phyloP scores from a whole-genome alignment of 1,140 invertebrate species.

The Bombus terrestris region DNA sequence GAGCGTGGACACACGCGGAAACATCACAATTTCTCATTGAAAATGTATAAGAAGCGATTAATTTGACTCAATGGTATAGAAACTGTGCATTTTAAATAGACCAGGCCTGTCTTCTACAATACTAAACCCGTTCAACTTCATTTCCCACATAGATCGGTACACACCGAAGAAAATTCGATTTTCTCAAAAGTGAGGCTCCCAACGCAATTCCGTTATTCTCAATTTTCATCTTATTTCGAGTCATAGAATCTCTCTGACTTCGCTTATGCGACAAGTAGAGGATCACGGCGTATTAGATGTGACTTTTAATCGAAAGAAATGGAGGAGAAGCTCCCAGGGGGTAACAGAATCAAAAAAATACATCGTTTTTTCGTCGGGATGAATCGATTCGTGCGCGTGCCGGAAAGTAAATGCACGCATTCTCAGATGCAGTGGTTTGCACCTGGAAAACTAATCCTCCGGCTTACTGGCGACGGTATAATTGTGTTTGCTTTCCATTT shows the following conservation, averaged over 20 bases:
- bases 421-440: conserved; percentile 46
- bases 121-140: too few species aligned
- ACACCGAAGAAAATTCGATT: too few species aligned
- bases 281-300: neutral
- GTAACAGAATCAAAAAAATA: neutral
- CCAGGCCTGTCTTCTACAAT: too few species aligned
- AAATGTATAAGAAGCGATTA: neutral
- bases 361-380: too few species aligned
- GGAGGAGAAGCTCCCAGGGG: neutral
- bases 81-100: neutral
- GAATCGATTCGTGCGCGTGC: neutral
- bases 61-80: neutral
- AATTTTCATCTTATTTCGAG: too few species aligned
- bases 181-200: too few species aligned
- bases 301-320: neutral
- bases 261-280: too few species aligned
- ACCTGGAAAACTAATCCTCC: conserved; percentile 65
- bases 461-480: conserved; percentile 66
- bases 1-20: too few species aligned
- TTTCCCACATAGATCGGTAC: too few species aligned
- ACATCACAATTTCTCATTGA: neutral
- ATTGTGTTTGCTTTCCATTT: conserved; percentile 80
- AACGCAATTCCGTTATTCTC: too few species aligned
- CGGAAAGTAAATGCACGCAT: conserved; percentile 46
- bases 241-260: too few species aligned